Evolutionary conservation across 2,113 vertebrate genomes (phyloP).

Genomic region (Ictidomys tridecemlineatus): DNA sequence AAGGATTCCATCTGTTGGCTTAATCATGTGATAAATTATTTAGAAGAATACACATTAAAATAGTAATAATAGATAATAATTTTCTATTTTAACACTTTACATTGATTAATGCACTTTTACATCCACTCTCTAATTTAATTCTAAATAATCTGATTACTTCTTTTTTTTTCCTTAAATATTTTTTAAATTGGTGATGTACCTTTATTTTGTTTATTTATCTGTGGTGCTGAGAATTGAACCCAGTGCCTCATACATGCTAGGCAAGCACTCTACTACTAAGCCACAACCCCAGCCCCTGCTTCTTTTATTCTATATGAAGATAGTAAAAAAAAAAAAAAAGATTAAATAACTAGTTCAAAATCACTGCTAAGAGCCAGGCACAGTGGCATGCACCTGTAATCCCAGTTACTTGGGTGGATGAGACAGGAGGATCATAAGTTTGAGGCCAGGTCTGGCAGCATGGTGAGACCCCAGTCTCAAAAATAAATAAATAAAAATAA

Average conservation of each 20-base stretch:
- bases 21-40: background rate
- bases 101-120: background rate
- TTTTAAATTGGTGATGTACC: too few relatives aligned
- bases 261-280: too few relatives aligned
- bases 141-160: background rate
- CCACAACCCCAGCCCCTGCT: too few relatives aligned
- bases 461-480: background rate
- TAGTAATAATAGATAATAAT: background rate
- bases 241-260: too few relatives aligned
- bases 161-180: background rate
- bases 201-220: too few relatives aligned
- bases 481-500: background rate
- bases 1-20: background rate
- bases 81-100: constrained; percentile 18
- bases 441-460: background rate
- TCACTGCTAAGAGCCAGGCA: background rate
- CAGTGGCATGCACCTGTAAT: background rate
- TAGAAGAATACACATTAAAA: constrained; percentile 28
- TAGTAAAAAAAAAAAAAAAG: background rate
- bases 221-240: too few relatives aligned
- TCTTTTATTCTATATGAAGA: background rate
- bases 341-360: background rate
- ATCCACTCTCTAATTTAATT: background rate
- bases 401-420: fast-evolving
- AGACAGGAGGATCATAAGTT: background rate